Evolutionary conservation across 2,113 vertebrate genomes (phyloP).

Genomic region (Muscicapa adusta): DNA sequence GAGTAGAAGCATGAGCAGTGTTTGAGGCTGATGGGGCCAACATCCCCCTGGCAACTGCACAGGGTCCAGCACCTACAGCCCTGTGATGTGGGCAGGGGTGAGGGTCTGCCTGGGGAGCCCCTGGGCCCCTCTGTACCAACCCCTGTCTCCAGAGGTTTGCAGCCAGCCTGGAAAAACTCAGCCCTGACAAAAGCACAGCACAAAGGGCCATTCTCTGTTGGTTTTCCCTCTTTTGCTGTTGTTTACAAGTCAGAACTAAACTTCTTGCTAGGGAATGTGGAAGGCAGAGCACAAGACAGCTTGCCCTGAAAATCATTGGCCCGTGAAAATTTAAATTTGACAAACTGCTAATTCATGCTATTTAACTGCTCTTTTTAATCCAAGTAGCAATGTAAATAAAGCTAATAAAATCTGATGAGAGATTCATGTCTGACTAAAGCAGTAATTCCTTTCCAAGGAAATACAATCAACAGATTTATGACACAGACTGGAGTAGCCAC

Average conservation of each 20-base stretch:
- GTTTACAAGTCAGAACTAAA: not conserved
- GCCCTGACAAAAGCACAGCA: not conserved
- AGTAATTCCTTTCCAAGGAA: conserved; percentile 29
- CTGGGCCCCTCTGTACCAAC: not conserved
- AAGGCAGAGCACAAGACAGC: not conserved
- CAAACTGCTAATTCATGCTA: not conserved
- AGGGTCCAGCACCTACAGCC: conserved; percentile 66
- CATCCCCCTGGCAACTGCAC: conserved; percentile 79
- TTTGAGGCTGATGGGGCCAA: conserved; percentile 66
- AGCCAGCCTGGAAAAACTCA: conserved; percentile 28
- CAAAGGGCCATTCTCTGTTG: not conserved
- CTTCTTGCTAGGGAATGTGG: not conserved
- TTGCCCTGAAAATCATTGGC: not conserved
- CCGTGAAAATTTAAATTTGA: not conserved
- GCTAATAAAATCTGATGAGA: conserved; percentile 38
- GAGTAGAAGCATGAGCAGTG: conserved; percentile 41
- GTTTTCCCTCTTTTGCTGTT: not conserved
- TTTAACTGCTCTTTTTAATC: conserved; percentile 27
- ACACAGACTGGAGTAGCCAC: not conserved
- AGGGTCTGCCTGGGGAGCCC: not conserved
- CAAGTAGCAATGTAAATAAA: conserved; percentile 39
- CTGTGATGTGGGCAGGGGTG: conserved; percentile 76
- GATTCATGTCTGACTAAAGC: conserved; percentile 11
- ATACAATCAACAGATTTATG: conserved; percentile 15
- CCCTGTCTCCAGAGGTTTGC: conserved; percentile 15